Base-by-base conservation (phyloP, 2,113 vertebrate species). In the Chlorodrepanis virens region DNA sequence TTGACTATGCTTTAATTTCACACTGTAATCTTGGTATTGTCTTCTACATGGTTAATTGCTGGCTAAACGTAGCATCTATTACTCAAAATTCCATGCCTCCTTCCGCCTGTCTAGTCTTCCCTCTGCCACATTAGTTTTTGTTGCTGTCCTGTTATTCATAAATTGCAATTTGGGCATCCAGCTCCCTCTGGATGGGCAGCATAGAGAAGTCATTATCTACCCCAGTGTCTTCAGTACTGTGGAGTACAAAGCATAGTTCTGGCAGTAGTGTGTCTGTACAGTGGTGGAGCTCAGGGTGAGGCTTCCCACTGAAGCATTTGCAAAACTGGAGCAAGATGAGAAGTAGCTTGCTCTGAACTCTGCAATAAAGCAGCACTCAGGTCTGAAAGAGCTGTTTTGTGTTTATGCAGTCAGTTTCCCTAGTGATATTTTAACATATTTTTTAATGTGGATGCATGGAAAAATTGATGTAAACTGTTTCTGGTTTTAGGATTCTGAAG, bases 401-500 rank as follows among this genome's bases (percentile, higher is more conserved):
- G 39, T 70, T 87, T 63, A 16, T 63, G 18, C 71, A 19, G 49
- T 59, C 16, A 14, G 20, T 63, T 81, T 83, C 85, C 37, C 9
- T 35, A 14, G 47, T 33, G 64, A 11, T 57, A 39, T 14, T 87
- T 53, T 47, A 63, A 14, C 37, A 17, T 63, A 29, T 74, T 69
- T 63, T 63, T 69, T 39, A 29, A 28, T 28, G 28, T 68, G n/a
- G 11, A 23, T 57, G 10, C 16, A 7, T 81, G 45, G 18, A 42
- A n/a, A 67, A 70, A 27, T 16, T 85, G 45, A 93, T 5, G 3
- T 10, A 9, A 94, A 33, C 25, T 75, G 21, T 90, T 84, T 44
- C 22, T 96, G 33, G 52, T 65, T 97, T 69, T 87, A 99, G 99
- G 99, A 99, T 96, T 99, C 99, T 44, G 99, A 99, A 96, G 99